These are phyloP conservation scores for Pantherophis alleghaniensis DNA, from an alignment of 2,797 vertebrate species.

Conservation along the genomic window DNA sequence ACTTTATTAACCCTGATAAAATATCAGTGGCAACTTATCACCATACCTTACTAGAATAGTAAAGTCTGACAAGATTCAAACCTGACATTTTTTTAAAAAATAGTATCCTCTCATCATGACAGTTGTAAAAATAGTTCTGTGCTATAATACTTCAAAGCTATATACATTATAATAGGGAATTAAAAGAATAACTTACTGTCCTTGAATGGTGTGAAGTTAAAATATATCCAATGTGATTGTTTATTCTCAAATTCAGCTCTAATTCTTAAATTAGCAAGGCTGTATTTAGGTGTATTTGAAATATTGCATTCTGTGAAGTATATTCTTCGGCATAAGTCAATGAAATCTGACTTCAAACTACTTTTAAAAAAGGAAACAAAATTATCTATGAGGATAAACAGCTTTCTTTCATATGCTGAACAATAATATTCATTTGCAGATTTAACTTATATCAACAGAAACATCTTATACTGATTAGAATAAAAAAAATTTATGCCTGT, in stretches of 20 bases:
- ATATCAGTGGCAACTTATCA: background rate
- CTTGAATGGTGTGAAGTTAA: constrained; percentile 66
- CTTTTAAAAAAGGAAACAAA: background rate
- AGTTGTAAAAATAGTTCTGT: background rate
- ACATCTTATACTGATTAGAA: background rate
- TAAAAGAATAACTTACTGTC: constrained; percentile 68
- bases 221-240: constrained; percentile 59
- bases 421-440: background rate
- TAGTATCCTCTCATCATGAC: background rate
- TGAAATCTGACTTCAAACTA: background rate
- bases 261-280: constrained; percentile 56
- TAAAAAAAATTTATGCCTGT: background rate
- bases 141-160: background rate
- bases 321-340: background rate
- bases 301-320: constrained; percentile 49
- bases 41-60: background rate
- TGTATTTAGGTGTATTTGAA: constrained; percentile 62
- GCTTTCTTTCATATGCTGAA: background rate
- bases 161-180: background rate
- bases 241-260: constrained; percentile 44
- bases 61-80: background rate
- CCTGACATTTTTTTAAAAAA: background rate
- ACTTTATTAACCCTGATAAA: background rate
- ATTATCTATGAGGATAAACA: background rate
- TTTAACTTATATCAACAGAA: background rate